A percentile compares a stretch with the other conserved stretches of the same genome.
Conservation (phyloP, 1,140 invertebrate genomes). For the Cydia splendana region DNA sequence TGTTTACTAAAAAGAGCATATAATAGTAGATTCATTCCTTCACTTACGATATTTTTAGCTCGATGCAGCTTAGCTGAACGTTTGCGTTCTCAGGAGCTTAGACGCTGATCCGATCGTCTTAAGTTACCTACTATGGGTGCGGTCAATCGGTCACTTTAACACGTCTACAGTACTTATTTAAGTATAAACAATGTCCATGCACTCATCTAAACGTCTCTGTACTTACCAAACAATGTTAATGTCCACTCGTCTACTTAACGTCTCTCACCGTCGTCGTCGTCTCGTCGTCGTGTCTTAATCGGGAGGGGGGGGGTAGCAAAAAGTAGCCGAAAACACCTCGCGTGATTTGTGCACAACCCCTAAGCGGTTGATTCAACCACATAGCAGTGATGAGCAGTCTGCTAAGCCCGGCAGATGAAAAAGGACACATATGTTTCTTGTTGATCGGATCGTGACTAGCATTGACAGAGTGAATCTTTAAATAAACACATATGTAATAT, state of each 20-base stretch:
- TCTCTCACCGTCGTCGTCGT: too few species aligned
- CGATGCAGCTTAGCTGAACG: neutral
- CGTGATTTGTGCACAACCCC: too few species aligned
- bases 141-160: constrained; percentile 1
- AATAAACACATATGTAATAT: neutral
- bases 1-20: neutral
- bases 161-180: neutral
- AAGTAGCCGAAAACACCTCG: too few species aligned
- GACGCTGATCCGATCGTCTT: constrained; percentile 6
- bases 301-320: too few species aligned
- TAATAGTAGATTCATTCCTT: neutral
- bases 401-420: neutral
- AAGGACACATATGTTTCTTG: constrained; percentile 1
- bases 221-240: too few species aligned
- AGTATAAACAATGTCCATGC: neutral
- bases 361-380: too few species aligned
- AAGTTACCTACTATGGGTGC: constrained; percentile 3
- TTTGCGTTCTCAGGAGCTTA: constrained; percentile 10
- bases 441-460: neutral
- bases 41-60: neutral
- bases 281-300: too few species aligned
- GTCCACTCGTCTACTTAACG: too few species aligned
- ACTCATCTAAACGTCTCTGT: too few species aligned
- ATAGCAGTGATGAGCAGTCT: neutral
- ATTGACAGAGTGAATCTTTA: neutral